Percentiles rank a stretch among this genome's conserved stretches.
phyloP scores from a whole-genome alignment of 1,140 invertebrate species.

The Eumeta japonica region DNA sequence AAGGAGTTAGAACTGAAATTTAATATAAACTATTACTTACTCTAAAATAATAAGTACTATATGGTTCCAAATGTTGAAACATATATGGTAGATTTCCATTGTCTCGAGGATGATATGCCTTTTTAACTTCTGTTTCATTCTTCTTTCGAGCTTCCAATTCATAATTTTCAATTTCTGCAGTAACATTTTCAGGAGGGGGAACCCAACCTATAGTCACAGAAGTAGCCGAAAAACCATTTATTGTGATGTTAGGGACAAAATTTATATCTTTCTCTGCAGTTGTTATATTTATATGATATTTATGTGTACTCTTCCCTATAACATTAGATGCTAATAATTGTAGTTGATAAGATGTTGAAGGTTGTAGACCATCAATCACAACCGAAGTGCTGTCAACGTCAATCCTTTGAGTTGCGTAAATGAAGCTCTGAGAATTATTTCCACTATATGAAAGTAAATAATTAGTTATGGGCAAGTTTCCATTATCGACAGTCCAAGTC shows the following conservation, averaged over 20 bases:
- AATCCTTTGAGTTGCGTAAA: slow-evolving; percentile 59
- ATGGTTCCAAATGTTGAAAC: slow-evolving; percentile 73
- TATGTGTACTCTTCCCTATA: slow-evolving; percentile 55
- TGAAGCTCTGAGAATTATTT: slow-evolving; percentile 30
- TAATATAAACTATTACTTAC: slow-evolving; percentile 74
- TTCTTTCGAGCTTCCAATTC: slow-evolving; percentile 65
- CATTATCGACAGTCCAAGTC: slow-evolving; percentile 79
- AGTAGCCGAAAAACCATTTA: slow-evolving; percentile 74
- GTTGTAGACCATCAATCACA: slow-evolving; percentile 62
- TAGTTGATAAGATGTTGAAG: slow-evolving; percentile 64
- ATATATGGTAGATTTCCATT: slow-evolving; percentile 68
- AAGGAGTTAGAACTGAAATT: slow-evolving; percentile 10
- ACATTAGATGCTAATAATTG: slow-evolving; percentile 44
- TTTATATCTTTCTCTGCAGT: slow-evolving; percentile 71
- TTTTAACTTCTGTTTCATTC: slow-evolving; percentile 57
- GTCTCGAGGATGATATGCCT: slow-evolving; percentile 65
- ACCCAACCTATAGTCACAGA: slow-evolving; percentile 79
- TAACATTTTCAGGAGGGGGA: slow-evolving; percentile 63
- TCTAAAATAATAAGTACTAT: slow-evolving; percentile 75
- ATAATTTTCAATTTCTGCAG: slow-evolving; percentile 75
- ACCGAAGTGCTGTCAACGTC: slow-evolving; percentile 62
- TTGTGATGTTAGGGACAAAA: slow-evolving; percentile 73
- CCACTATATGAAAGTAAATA: slow-evolving; percentile 66
- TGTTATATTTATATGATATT: slow-evolving; percentile 55
- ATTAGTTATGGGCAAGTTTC: slow-evolving; percentile 68